These are phyloP conservation scores for Noctua janthe DNA, from an alignment of 2,888 invertebrate genomes.

Conservation along the genomic window DNA sequence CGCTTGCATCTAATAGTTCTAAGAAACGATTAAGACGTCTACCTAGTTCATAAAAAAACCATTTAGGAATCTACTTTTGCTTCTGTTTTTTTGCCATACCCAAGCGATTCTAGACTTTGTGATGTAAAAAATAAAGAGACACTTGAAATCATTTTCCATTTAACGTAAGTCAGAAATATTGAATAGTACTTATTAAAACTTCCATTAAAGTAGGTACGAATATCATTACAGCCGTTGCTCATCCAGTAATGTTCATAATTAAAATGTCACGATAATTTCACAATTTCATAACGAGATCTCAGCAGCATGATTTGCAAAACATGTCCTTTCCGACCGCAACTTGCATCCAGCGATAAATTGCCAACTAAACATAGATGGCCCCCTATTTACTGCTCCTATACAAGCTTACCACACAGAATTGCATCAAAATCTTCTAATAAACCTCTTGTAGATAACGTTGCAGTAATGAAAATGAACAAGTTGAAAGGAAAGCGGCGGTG, in stretches of 20 bases:
- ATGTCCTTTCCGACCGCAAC: conserved; percentile 29
- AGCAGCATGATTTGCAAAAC: conserved; percentile 42
- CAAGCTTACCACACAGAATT: conserved; percentile 59
- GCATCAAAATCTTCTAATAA: conserved; percentile 56
- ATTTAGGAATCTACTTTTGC: conserved; percentile 14
- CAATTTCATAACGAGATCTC: conserved; percentile 29
- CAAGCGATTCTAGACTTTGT: conserved; percentile 1
- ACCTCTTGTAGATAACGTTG: conserved; percentile 59
- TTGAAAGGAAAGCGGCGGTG: conserved; percentile 70
- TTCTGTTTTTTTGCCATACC: conserved; percentile 10
- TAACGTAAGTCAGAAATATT: not conserved
- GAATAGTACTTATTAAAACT: not conserved
- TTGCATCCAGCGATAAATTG: conserved; percentile 45
- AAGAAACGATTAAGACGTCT: conserved; percentile 27
- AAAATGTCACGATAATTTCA: conserved; percentile 44
- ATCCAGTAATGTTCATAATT: conserved; percentile 35
- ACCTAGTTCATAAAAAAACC: conserved; percentile 28
- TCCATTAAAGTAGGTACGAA: not conserved
- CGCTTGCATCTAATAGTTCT: conserved; percentile 7
- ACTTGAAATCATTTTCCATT: not conserved
- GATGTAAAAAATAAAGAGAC: not conserved
- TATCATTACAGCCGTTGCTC: conserved; percentile 1
- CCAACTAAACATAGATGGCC: conserved; percentile 45
- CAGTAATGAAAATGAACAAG: conserved; percentile 72
- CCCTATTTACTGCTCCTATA: conserved; percentile 40